phyloP scores from a whole-genome alignment of 2,113 vertebrate genomes.

The Poeciliopsis retropinna region DNA sequence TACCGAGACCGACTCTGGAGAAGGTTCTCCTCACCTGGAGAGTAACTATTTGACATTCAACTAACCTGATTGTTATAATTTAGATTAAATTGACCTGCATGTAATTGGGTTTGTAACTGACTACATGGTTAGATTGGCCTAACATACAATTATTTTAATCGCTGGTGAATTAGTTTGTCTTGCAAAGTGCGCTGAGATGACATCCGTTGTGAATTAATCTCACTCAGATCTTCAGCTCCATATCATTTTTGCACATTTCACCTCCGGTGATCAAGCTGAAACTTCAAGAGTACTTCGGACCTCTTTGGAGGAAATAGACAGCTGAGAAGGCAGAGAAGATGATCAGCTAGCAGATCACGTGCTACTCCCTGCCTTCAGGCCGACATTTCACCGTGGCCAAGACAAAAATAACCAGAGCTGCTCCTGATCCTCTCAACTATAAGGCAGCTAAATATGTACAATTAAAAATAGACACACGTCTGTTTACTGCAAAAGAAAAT shows the following conservation, averaged over 20 bases:
- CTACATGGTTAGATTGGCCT: background rate
- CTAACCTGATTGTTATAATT: no score
- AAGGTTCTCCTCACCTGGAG: no score
- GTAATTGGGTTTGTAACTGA: no score
- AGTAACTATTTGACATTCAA: no score
- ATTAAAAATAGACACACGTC: background rate
- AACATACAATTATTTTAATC: background rate
- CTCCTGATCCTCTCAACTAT: background rate
- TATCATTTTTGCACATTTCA: no score
- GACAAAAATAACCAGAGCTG: background rate
- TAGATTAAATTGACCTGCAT: no score
- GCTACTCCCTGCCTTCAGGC: background rate
- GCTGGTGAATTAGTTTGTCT: background rate
- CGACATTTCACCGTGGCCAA: background rate
- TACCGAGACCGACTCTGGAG: no score
- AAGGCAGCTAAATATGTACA: background rate
- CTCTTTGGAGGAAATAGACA: no score
- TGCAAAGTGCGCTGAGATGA: background rate
- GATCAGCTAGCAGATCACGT: no score
- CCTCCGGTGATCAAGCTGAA: background rate
- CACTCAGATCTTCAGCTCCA: background rate
- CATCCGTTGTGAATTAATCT: background rate
- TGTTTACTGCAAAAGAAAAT: no score
- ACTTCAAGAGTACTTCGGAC: background rate
- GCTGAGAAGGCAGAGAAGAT: no score